These are phyloP conservation scores for Epizoanthus ramosus DNA, from an alignment of 92 coral and sea anemone species.

Conservation along the genomic window DNA sequence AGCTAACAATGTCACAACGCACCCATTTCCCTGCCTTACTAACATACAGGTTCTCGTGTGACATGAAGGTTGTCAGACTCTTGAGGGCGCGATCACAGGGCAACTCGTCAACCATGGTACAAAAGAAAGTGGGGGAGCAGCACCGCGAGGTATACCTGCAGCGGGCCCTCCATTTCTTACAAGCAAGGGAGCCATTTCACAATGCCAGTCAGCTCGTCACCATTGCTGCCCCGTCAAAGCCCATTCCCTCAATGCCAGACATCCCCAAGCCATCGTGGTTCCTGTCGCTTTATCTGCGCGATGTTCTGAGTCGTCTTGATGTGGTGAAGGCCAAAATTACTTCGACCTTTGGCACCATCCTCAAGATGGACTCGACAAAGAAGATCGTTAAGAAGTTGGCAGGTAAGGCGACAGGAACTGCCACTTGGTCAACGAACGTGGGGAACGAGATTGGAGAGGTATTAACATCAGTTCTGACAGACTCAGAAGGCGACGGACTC, in stretches of 20 bases:
- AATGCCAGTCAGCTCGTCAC: conserved; percentile 8
- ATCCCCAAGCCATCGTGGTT: conserved; percentile 33
- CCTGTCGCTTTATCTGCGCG: background rate
- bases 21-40: conserved; percentile 37
- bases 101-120: conserved; percentile 5
- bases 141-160: conserved; percentile 31
- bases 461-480: conserved; percentile 3
- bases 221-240: background rate
- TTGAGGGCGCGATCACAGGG: background rate
- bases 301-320: conserved; percentile 9
- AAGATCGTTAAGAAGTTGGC: conserved; percentile 33
- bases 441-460: conserved; percentile 10
- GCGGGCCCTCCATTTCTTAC: conserved; percentile 31
- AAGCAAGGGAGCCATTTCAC: conserved; percentile 37
- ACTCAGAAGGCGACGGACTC: conserved; percentile 26
- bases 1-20: background rate
- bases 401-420: conserved; percentile 25
- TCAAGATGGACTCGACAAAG: conserved; percentile 24
- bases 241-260: conserved; percentile 18
- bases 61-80: conserved; percentile 19
- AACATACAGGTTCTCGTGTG: conserved; percentile 8
- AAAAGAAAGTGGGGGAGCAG: conserved; percentile 28
- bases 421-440: conserved; percentile 24
- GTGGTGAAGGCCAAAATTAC: conserved; percentile 15
- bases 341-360: background rate